Evolutionary conservation across 2,113 vertebrate species (phyloP).

Genomic region (Aythya baeri): DNA sequence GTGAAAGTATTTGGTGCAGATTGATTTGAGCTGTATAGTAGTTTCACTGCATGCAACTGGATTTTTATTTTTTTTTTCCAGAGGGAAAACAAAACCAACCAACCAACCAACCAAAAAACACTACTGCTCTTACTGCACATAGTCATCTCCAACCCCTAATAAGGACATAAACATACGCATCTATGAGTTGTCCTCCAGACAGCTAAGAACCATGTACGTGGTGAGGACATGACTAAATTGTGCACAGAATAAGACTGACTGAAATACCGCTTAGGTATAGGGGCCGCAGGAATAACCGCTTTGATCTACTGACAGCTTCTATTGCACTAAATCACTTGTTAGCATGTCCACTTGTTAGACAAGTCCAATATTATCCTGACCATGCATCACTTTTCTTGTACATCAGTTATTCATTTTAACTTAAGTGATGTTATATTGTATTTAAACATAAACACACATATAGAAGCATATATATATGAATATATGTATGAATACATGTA

Average conservation of each 20-base stretch:
- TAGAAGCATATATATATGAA: neutral
- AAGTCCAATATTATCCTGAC: neutral
- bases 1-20: neutral
- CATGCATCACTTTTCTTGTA: neutral
- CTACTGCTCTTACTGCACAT: neutral
- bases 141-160: neutral
- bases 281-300: neutral
- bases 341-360: neutral
- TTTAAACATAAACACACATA: neutral
- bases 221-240: neutral
- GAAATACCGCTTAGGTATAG: neutral
- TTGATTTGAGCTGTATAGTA: neutral
- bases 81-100: neutral
- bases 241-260: neutral
- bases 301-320: neutral
- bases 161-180: neutral
- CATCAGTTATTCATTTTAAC: neutral
- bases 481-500: neutral
- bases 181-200: neutral
- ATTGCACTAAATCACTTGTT: neutral
- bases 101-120: too few relatives aligned
- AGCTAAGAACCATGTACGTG: neutral
- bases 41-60: neutral
- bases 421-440: neutral
- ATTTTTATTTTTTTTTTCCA: neutral